Base-by-base conservation (phyloP, 2,888 invertebrate species). In the Diloba caeruleocephala region DNA sequence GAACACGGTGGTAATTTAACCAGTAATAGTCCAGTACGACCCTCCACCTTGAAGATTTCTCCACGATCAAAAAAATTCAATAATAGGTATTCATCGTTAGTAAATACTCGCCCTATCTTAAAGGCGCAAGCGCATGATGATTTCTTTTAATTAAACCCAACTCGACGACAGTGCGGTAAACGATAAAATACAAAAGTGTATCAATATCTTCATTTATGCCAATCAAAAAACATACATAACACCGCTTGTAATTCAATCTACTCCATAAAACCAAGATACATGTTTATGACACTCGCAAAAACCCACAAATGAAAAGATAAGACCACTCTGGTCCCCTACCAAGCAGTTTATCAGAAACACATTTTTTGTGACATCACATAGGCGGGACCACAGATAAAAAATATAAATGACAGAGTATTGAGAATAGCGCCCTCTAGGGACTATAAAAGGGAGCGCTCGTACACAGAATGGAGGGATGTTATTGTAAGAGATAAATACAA, bases 371-470 rank as follows among this genome's bases (percentile, higher is more conserved):
- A 53, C 63, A 46, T 53, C 46, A 33, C 45, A 25, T 21, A 42
- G 36, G 49, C 60, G 61, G 55, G 41, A 17, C 17, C 37, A 54
- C 48, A 67, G 67, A 72, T 72, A 72, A 72, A 71, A 72, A 72
- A 67, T 67, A 72, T 72, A 58, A 67, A 72, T 56, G 70, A 50
- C 48, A 41, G 56, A 19, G 9, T 6, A 31, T 41, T 44, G 38
- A 32, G 28, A 26, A 39, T 14, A 56, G 48, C 54, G 45, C 7
- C 12, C 64, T 53, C 63, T 43, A 28, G 68, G 71, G 71, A 71
- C 25, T 10, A 14, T 5, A 9, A 2, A 9, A 59, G 64, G 64
- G 63, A 23, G 33, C 38, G 29, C 12, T 62, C 42, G 57, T 57
- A 32, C 21, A 51, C 51, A 41, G 31, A 8, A 8, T 14, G 10